A percentile compares a stretch with the other conserved stretches of the same genome.
These are phyloP conservation scores for Calameuta pallipes DNA, from an alignment of 2,888 invertebrate genomes.

Conservation along the genomic window DNA sequence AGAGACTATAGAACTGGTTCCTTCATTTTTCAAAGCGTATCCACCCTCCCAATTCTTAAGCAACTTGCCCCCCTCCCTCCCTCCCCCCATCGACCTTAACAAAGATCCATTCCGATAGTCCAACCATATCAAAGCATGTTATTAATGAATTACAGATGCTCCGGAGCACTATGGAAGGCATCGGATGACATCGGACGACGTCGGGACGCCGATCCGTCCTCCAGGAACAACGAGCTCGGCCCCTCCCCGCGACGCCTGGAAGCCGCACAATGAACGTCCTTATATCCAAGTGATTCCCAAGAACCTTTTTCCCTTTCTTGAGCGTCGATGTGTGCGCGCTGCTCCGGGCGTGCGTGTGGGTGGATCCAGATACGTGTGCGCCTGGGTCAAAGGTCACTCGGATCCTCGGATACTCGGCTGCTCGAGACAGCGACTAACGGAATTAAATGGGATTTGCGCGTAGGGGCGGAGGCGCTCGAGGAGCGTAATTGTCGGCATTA, in stretches of 20 bases:
- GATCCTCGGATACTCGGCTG: too few species aligned
- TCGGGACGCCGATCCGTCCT: background rate
- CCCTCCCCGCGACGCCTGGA: background rate
- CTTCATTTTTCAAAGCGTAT: too few species aligned
- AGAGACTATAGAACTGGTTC: too few species aligned
- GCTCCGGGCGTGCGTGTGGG: too few species aligned
- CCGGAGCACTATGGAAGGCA: background rate
- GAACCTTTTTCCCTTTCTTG: background rate
- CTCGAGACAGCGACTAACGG: conserved; percentile 31
- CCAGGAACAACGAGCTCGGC: background rate
- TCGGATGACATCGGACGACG: background rate
- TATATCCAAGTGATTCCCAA: background rate
- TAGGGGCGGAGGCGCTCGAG: conserved; percentile 44
- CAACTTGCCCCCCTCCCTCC: too few species aligned
- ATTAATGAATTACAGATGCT: background rate
- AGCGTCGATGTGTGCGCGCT: too few species aligned
- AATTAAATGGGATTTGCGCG: conserved; percentile 38
- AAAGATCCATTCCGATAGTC: too few species aligned
- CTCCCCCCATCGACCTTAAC: too few species aligned
- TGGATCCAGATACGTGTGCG: too few species aligned
- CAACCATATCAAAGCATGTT: too few species aligned
- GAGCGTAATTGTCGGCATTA: conserved; percentile 55
- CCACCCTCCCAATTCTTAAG: too few species aligned
- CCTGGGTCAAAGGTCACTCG: too few species aligned
- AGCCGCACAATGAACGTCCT: conserved; percentile 1